phyloP scores from a whole-genome alignment of 1,140 invertebrate species.

The Eulimnadia texana region DNA sequence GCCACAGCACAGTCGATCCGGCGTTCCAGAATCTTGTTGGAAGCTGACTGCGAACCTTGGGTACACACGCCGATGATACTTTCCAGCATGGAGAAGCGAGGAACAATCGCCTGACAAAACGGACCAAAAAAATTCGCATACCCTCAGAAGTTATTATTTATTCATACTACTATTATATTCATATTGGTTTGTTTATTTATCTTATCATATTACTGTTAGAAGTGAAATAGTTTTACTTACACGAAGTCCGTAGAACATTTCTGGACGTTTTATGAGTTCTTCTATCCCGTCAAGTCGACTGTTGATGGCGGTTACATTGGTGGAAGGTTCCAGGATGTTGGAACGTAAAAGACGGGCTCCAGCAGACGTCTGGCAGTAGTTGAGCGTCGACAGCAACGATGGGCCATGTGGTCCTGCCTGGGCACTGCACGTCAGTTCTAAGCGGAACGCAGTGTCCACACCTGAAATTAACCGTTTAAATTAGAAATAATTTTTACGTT shows the following conservation, averaged over 20 bases:
- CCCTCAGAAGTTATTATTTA: no score
- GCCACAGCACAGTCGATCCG: slow-evolving; percentile 63
- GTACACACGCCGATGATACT: slow-evolving; percentile 42
- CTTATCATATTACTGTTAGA: not conserved
- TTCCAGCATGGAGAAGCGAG: slow-evolving; percentile 43
- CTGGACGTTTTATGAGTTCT: slow-evolving; percentile 50
- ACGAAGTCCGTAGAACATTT: slow-evolving; percentile 40
- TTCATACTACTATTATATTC: no score
- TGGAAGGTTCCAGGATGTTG: slow-evolving; percentile 65
- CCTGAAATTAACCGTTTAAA: slow-evolving; percentile 33
- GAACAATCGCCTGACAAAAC: slow-evolving; percentile 32
- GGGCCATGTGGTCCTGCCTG: slow-evolving; percentile 29
- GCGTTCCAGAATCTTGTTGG: slow-evolving; percentile 44
- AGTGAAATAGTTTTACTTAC: slow-evolving; percentile 18
- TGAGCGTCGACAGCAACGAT: slow-evolving; percentile 54
- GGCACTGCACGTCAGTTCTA: slow-evolving; percentile 50
- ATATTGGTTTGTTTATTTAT: not conserved
- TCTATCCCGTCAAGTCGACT: slow-evolving; percentile 52
- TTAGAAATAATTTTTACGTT: slow-evolving; percentile 15
- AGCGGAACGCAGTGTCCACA: slow-evolving; percentile 45
- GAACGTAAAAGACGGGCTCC: slow-evolving; percentile 60
- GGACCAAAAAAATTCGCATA: not conserved
- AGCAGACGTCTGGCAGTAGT: slow-evolving; percentile 59
- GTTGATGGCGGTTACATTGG: slow-evolving; percentile 44
- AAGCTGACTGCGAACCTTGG: slow-evolving; percentile 40